Evolutionary conservation across 2,888 invertebrate genomes (phyloP).

Genomic region (Anaspis maculata): DNA sequence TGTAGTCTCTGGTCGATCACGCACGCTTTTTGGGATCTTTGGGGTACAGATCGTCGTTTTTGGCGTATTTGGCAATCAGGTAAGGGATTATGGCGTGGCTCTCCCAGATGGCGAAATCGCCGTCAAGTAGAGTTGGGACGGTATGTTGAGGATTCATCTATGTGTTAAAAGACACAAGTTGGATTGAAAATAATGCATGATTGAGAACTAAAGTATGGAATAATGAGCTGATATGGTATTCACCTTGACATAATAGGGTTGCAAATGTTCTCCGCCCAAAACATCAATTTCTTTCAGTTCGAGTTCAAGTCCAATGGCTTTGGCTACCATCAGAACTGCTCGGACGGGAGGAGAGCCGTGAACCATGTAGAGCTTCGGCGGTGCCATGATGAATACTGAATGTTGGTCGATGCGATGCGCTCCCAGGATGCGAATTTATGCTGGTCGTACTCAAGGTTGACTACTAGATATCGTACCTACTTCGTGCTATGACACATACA

Average conservation of each 20-base stretch:
- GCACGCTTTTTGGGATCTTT: conserved; percentile 40
- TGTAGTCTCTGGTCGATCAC: no score
- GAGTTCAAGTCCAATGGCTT: conserved; percentile 40
- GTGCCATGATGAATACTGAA: no score
- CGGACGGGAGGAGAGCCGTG: conserved; percentile 43
- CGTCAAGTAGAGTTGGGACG: conserved; percentile 19
- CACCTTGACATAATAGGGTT: conserved; percentile 34
- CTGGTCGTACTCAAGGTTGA: no score
- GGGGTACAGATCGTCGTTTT: conserved; percentile 18
- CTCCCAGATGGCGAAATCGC: no score
- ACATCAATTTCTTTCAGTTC: conserved; percentile 33
- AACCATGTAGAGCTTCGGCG: conserved; percentile 39
- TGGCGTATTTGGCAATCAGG: conserved; percentile 26
- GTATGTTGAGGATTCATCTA: conserved; percentile 43
- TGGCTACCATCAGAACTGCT: no score
- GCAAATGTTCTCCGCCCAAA: conserved; percentile 33
- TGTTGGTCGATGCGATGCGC: no score
- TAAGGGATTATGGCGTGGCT: no score
- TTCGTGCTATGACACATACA: no score
- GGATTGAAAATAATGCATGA: no score
- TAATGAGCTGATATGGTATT: neutral
- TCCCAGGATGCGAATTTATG: no score
- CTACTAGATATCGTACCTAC: no score
- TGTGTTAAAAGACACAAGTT: conserved; percentile 30
- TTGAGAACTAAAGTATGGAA: neutral